Conservation (phyloP, 2,888 invertebrate species). For the Lasioglossum leucozonium region DNA sequence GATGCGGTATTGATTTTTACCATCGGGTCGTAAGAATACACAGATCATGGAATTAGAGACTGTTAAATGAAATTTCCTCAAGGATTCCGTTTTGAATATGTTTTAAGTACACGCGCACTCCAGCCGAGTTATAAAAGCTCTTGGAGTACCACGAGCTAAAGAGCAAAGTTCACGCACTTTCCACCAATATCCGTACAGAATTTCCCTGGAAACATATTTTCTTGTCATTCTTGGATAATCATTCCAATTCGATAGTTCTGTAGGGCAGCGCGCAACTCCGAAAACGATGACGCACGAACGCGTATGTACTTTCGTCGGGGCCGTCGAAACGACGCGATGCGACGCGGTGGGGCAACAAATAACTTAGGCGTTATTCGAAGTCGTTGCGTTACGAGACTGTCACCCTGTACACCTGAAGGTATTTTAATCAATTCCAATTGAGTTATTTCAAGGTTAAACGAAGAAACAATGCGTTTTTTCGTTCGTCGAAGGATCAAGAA, state of each 20-base stretch:
- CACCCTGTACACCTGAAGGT: background rate
- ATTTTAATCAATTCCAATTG: background rate
- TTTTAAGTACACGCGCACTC: background rate
- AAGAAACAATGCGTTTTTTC: background rate
- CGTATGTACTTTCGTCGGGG: constrained; percentile 34
- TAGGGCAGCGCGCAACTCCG: constrained; percentile 51
- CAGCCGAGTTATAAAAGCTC: background rate
- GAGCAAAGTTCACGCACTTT: background rate
- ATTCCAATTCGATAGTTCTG: constrained; percentile 27
- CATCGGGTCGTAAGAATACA: background rate
- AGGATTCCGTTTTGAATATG: background rate
- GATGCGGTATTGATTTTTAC: background rate
- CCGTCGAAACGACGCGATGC: constrained; percentile 22
- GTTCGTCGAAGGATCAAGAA: background rate
- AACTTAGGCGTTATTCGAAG: background rate
- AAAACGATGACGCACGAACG: constrained; percentile 58
- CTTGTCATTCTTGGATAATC: constrained; percentile 17
- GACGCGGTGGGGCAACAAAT: background rate
- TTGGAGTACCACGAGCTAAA: background rate
- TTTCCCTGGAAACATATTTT: background rate
- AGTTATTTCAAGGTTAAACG: background rate
- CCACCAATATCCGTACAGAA: background rate
- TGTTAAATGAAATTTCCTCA: background rate
- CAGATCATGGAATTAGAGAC: background rate
- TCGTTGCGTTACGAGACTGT: background rate